These are phyloP conservation scores for Rhombomys opimus DNA, from an alignment of 2,113 vertebrate genomes.

Conservation along the genomic window DNA sequence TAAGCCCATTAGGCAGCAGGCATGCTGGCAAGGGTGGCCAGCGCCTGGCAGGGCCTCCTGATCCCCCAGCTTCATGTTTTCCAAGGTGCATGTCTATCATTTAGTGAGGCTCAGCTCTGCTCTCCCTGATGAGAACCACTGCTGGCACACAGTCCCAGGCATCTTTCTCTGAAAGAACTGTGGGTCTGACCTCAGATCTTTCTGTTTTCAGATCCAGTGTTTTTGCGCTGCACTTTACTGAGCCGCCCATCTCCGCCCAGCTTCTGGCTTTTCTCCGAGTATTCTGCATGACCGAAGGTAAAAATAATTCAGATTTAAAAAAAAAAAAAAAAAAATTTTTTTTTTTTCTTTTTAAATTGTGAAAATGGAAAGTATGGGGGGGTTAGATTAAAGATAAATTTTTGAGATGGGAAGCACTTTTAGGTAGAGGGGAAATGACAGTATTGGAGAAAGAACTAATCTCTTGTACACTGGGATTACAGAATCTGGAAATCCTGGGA, in stretches of 20 bases:
- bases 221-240: conserved; percentile 95
- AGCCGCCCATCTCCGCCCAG: conserved; percentile 96
- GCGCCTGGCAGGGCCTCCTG: fast-evolving
- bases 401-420: not conserved
- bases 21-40: not conserved
- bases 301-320: conserved; percentile 75
- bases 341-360: not conserved
- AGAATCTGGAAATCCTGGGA: not conserved
- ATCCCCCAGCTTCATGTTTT: not conserved
- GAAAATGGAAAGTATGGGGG: not conserved
- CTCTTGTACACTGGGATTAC: not conserved
- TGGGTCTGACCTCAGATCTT: conserved; percentile 28
- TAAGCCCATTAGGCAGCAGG: conserved; percentile 31
- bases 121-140: not conserved
- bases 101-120: not conserved
- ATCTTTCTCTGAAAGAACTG: not conserved
- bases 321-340: not conserved
- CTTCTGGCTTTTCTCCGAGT: conserved; percentile 98
- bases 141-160: fast-evolving
- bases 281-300: conserved; percentile 99
- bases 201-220: conserved; percentile 92
- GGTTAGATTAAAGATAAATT: conserved; percentile 48
- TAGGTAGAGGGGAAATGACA: not conserved
- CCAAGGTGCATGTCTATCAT: not conserved
- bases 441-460: not conserved